Percentiles rank a stretch among this genome's conserved stretches.
phyloP scores from a whole-genome alignment of 2,113 vertebrate genomes.

The Vidua macroura region DNA sequence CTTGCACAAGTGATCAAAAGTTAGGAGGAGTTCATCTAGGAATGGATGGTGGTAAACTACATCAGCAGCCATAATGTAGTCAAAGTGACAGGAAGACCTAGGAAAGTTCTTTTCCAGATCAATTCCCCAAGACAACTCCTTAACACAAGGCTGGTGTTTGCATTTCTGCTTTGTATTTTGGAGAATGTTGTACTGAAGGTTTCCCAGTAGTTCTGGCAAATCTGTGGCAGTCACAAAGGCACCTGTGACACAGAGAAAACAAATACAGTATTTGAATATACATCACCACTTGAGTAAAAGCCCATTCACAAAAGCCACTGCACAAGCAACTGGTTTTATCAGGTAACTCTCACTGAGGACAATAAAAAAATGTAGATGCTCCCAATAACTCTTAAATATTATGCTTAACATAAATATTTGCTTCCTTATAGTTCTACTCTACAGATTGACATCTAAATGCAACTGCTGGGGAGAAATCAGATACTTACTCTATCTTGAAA shows the following conservation, averaged over 20 bases:
- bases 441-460: not conserved
- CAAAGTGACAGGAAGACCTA: slow-evolving; percentile 75
- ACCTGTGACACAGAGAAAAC: slow-evolving; percentile 71
- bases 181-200: slow-evolving; percentile 86
- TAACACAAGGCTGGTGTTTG: slow-evolving; percentile 84
- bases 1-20: slow-evolving; percentile 89
- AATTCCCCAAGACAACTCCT: slow-evolving; percentile 87
- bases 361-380: not conserved
- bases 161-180: slow-evolving; percentile 85
- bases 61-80: slow-evolving; percentile 93
- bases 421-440: not conserved
- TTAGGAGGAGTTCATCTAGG: slow-evolving; percentile 86
- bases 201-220: slow-evolving; percentile 87
- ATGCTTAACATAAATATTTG: not conserved
- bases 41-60: slow-evolving; percentile 92
- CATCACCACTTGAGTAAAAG: not conserved
- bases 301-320: not conserved
- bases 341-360: not conserved
- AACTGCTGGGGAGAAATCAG: not conserved
- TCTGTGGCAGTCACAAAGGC: slow-evolving; percentile 93
- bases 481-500: not conserved
- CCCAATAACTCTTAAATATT: not conserved
- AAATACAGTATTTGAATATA: not conserved
- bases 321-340: not conserved
- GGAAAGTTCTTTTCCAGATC: slow-evolving; percentile 85